Evolutionary conservation across 2,797 vertebrate species (phyloP).

Genomic region (Siniperca obscura): DNA sequence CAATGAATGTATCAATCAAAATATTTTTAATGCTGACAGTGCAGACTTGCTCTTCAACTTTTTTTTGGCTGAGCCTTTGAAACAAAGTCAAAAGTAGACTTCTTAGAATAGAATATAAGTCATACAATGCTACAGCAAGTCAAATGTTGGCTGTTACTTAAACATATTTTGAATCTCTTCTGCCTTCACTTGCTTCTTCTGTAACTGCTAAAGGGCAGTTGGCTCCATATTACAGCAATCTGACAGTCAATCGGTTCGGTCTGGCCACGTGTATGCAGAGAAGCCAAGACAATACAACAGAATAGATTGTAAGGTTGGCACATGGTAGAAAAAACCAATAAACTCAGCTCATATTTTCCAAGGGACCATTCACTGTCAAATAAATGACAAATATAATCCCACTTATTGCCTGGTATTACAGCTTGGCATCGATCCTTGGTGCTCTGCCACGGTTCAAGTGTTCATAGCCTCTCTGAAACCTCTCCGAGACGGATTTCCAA

Average conservation of each 20-base stretch:
- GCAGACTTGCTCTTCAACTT: neutral
- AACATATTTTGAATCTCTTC: conserved; percentile 28
- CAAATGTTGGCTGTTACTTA: neutral
- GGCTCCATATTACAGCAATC: conserved; percentile 30
- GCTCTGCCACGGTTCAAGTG: conserved; percentile 66
- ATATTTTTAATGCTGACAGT: conserved; percentile 29
- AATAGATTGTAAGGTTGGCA: conserved; percentile 63
- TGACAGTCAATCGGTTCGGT: conserved; percentile 48
- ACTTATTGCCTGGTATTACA: conserved; percentile 66
- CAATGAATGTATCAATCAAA: conserved; percentile 37
- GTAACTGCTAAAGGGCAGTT: conserved; percentile 7
- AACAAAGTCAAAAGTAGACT: conserved; percentile 19
- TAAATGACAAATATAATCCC: conserved; percentile 72
- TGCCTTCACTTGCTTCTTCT: neutral
- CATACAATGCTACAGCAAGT: neutral
- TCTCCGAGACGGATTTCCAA: conserved; percentile 59
- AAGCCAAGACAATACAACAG: conserved; percentile 46
- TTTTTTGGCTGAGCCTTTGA: conserved; percentile 15
- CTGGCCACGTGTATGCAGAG: conserved; percentile 34
- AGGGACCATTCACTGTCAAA: conserved; percentile 73
- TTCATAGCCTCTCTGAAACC: conserved; percentile 52
- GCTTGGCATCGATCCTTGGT: conserved; percentile 69
- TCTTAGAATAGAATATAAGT: conserved; percentile 24
- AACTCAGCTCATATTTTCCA: conserved; percentile 68
- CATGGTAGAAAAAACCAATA: conserved; percentile 63